Percentiles rank a stretch among this genome's conserved stretches.
Evolutionary conservation across 2,888 invertebrate species (phyloP).

Genomic region (Synergus japonicus): DNA sequence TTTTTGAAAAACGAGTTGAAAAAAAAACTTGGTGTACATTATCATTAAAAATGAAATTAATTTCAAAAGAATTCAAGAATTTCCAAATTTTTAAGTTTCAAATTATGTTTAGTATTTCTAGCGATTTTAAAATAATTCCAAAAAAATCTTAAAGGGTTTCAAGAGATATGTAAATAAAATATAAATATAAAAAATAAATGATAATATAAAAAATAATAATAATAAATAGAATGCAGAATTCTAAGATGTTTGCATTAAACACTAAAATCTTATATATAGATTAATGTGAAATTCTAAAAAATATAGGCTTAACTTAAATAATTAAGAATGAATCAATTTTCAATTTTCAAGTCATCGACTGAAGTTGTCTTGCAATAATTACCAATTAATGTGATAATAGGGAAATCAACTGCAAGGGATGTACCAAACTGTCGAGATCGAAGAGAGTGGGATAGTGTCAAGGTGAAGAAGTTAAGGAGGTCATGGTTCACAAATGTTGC

Average conservation of each 20-base stretch:
- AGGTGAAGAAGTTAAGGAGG: slow-evolving; percentile 9
- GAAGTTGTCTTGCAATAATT: background rate
- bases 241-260: background rate
- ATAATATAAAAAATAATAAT: too few species aligned
- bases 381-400: background rate
- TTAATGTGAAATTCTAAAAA: background rate
- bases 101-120: too few species aligned
- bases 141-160: too few species aligned
- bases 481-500: background rate
- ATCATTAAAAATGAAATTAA: too few species aligned
- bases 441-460: slow-evolving; percentile 4
- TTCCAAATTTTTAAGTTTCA: too few species aligned
- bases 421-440: background rate
- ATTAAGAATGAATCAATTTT: background rate
- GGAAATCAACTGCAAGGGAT: background rate
- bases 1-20: too few species aligned
- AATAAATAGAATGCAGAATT: too few species aligned
- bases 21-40: too few species aligned
- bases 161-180: too few species aligned
- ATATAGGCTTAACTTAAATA: background rate
- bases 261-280: background rate
- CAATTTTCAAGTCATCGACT: background rate
- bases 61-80: too few species aligned
- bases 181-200: too few species aligned
- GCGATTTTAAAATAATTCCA: too few species aligned